phyloP scores from a whole-genome alignment of 2,888 invertebrate species.

The Diploptera punctata region DNA sequence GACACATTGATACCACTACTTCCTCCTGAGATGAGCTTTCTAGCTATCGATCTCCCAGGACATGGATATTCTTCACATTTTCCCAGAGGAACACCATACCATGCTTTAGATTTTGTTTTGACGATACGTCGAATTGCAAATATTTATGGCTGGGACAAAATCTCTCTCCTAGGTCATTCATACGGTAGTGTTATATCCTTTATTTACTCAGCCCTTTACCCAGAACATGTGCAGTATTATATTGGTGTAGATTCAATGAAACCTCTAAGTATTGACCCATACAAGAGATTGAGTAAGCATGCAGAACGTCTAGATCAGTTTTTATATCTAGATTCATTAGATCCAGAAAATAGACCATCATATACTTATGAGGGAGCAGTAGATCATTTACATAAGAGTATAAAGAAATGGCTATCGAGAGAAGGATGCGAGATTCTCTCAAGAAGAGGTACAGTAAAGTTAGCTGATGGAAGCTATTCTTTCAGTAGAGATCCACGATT shows the following conservation, averaged over 20 bases:
- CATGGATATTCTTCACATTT: constrained; percentile 50
- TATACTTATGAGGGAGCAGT: constrained; percentile 32
- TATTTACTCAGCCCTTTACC: constrained; percentile 46
- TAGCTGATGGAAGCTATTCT: constrained; percentile 48
- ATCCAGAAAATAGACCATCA: neutral
- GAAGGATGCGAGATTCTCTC: constrained; percentile 74
- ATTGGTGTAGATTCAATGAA: constrained; percentile 45
- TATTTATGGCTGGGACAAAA: constrained; percentile 46
- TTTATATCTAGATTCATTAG: neutral
- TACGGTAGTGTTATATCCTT: constrained; percentile 45
- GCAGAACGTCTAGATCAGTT: constrained; percentile 16
- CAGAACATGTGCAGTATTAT: constrained; percentile 45
- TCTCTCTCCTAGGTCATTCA: constrained; percentile 46
- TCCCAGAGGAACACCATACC: constrained; percentile 46
- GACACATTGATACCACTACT: constrained; percentile 48
- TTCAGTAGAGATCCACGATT: constrained; percentile 79
- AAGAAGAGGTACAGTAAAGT: constrained; percentile 72
- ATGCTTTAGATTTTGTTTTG: constrained; percentile 44
- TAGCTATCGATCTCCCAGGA: constrained; percentile 50
- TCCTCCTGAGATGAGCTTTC: constrained; percentile 44
- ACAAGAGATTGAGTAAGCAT: neutral
- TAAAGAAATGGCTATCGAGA: constrained; percentile 63
- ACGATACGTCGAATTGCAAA: constrained; percentile 45
- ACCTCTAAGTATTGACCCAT: constrained; percentile 27
- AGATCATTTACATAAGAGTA: neutral